Evolutionary conservation across 2,797 vertebrate species (phyloP).

Genomic region (Notoglanidium macrostoma): DNA sequence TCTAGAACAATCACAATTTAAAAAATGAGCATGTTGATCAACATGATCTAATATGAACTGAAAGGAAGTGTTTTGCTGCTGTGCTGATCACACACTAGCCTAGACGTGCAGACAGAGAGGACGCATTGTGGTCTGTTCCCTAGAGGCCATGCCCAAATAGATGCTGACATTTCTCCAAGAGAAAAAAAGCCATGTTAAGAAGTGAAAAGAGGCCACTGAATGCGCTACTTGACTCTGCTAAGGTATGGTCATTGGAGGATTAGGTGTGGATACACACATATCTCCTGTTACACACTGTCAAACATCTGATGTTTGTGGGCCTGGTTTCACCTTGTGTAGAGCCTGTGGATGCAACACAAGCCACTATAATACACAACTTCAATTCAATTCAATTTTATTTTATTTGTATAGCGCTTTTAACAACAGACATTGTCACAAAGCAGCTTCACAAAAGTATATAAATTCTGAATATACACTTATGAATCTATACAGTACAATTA

Average conservation of each 20-base stretch:
- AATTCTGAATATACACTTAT: too few relatives aligned
- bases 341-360: slow-evolving; percentile 22
- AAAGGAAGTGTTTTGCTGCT: not conserved
- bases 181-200: slow-evolving; percentile 39
- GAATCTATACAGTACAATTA: too few relatives aligned
- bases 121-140: slow-evolving; percentile 43
- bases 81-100: slow-evolving; percentile 27
- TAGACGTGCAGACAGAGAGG: slow-evolving; percentile 39
- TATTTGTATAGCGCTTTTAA: too few relatives aligned
- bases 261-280: slow-evolving; percentile 41
- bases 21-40: not conserved
- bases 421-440: too few relatives aligned
- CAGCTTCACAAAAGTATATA: too few relatives aligned
- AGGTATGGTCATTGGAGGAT: slow-evolving; percentile 38
- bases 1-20: not conserved
- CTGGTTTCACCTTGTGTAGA: slow-evolving; percentile 35
- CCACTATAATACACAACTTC: not conserved
- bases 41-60: not conserved
- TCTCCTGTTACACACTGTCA: slow-evolving; percentile 47
- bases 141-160: slow-evolving; percentile 41
- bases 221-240: slow-evolving; percentile 42
- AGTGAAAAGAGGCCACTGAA: slow-evolving; percentile 40
- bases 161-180: slow-evolving; percentile 51
- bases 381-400: too few relatives aligned
- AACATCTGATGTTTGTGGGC: slow-evolving; percentile 22